Evolutionary conservation across 1,140 invertebrate species (phyloP), one percentile per base, ranked within the genome.

Genomic region (Tetranychus cinnabarinus): DNA sequence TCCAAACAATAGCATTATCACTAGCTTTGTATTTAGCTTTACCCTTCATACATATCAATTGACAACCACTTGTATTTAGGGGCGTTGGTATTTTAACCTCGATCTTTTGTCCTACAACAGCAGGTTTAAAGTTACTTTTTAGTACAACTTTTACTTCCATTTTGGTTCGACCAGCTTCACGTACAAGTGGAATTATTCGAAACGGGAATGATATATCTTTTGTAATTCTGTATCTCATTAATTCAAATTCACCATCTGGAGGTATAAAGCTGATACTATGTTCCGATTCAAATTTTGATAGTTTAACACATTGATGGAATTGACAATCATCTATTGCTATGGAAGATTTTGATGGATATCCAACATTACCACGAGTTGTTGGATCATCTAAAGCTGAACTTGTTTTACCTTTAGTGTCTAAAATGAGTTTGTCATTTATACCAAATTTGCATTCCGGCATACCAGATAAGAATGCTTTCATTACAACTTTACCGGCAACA

Each of bases 361-460:
- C 47, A 23, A 42, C 56, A 34, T 39, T 50, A 6, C 39, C 39
- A 35, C 88, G 78, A 50, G 37, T 23, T 10, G 84, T 81, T 23
- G 85, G 81, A 68, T 95, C 89, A 62, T 96, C 92, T 33, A 81
- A 39, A 10, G 63, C 33, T 37, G 59, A 37, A 8, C 47, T 50
- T 81, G 84, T 73, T 60, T 80, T 80, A 5, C 90, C 88, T 74
- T 97, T 98, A 0, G 85, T 86, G 68, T 99, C 96, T 86, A 99
- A 95, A 0, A 97, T 87, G 61, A 99, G 88, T 75, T 98, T 99
- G 70, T 99, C 96, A 70, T 99, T 99, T 68, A 99, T 98, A 15
- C 96, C 96, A 76, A 99, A 99, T 77, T 99, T 99, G 76, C 96
- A 99, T 72, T 99, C 96, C 0, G 96, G 96, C 96, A 99, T 99